A percentile compares a stretch with the other conserved stretches of the same genome.
These are phyloP conservation scores for Spea multiplicata DNA, from an alignment of 2,113 vertebrate species.

Conservation along the genomic window DNA sequence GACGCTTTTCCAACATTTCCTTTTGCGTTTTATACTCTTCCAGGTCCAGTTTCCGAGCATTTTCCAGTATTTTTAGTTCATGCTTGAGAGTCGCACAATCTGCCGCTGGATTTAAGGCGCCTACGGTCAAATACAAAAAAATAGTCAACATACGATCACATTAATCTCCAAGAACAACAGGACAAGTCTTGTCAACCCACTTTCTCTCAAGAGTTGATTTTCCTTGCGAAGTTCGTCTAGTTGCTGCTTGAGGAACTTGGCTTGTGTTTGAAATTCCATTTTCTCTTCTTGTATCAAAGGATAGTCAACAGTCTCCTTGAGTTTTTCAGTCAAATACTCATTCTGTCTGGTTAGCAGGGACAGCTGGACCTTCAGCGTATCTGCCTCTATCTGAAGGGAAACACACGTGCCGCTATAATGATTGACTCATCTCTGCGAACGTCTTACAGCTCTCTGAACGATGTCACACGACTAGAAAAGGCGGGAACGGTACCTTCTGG, in stretches of 20 bases:
- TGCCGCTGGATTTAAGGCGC: slow-evolving; percentile 61
- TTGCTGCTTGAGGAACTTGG: slow-evolving; percentile 75
- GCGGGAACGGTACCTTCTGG: too few relatives aligned
- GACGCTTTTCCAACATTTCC: slow-evolving; percentile 77
- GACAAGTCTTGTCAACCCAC: slow-evolving; percentile 62
- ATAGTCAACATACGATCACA: too few relatives aligned
- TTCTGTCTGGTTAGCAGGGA: slow-evolving; percentile 77
- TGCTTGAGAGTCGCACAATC: slow-evolving; percentile 75
- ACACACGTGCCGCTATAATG: not conserved
- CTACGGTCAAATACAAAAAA: not conserved
- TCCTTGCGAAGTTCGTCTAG: slow-evolving; percentile 78
- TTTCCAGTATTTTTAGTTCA: slow-evolving; percentile 75
- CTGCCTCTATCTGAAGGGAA: slow-evolving; percentile 70
- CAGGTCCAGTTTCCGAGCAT: slow-evolving; percentile 60
- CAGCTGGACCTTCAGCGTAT: slow-evolving; percentile 67
- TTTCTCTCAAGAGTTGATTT: slow-evolving; percentile 72
- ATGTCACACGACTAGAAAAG: too few relatives aligned
- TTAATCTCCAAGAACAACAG: too few relatives aligned
- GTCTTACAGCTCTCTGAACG: too few relatives aligned
- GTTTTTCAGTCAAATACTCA: slow-evolving; percentile 71
- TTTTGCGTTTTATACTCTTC: slow-evolving; percentile 76
- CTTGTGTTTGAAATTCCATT: slow-evolving; percentile 75
- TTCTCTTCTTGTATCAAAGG: slow-evolving; percentile 72
- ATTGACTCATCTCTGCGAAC: too few relatives aligned
- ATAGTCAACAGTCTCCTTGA: slow-evolving; percentile 78